Evolutionary conservation across 2,113 vertebrate species (phyloP).

Genomic region (Hippopotamus amphibius): DNA sequence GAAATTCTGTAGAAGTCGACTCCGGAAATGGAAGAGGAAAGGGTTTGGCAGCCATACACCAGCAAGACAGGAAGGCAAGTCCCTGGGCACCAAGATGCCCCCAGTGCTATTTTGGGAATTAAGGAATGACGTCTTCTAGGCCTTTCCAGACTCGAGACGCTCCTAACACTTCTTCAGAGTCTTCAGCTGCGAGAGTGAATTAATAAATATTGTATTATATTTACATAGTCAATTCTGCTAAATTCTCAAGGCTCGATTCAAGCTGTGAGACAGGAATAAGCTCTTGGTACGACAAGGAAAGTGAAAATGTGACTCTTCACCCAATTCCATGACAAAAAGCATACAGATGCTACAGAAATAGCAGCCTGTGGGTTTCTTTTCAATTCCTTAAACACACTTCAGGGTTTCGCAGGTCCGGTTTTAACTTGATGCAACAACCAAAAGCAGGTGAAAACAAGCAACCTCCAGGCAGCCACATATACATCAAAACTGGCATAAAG

Average conservation of each 20-base stretch:
- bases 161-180: background rate
- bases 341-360: constrained; percentile 16
- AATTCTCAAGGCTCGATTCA: constrained; percentile 45
- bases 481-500: constrained; percentile 43
- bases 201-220: background rate
- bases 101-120: background rate
- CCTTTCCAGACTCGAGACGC: background rate
- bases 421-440: background rate
- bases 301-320: constrained; percentile 62
- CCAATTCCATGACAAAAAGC: constrained; percentile 18
- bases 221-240: constrained; percentile 31
- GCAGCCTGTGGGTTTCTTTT: constrained; percentile 50
- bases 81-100: rapidly evolving
- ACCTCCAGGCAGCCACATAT: background rate
- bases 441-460: background rate
- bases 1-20: background rate
- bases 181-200: background rate
- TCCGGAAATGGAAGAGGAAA: background rate
- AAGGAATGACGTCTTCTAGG: background rate
- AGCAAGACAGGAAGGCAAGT: background rate
- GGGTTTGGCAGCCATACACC: rapidly evolving
- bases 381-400: background rate
- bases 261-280: constrained; percentile 64
- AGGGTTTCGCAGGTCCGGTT: background rate
- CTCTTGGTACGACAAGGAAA: constrained; percentile 59